These are phyloP conservation scores for Ormyrus labotus DNA, from an alignment of 2,888 invertebrate genomes.

Conservation along the genomic window DNA sequence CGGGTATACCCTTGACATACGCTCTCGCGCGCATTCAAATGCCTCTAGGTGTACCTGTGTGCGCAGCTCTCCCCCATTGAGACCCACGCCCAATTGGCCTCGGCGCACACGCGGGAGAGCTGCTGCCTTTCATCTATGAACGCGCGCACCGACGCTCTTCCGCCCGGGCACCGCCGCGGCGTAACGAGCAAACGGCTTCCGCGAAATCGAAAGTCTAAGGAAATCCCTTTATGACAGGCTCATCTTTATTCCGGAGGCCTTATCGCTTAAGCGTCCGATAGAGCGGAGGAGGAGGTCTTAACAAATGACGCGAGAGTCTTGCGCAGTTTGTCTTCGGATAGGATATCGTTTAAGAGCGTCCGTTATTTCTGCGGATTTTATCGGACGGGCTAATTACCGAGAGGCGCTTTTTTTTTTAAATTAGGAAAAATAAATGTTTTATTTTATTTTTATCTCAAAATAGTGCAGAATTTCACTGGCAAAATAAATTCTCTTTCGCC, in stretches of 20 bases:
- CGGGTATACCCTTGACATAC: slow-evolving; percentile 22
- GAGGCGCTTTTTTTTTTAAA: too few relatives aligned
- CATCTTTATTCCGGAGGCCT: background rate
- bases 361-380: slow-evolving; percentile 10
- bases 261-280: slow-evolving; percentile 22
- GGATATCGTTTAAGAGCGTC: slow-evolving; percentile 12
- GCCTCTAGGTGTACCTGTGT: background rate
- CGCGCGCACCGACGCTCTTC: background rate
- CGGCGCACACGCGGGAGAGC: background rate
- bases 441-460: background rate
- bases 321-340: slow-evolving; percentile 1
- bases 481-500: too few relatives aligned
- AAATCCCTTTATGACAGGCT: too few relatives aligned
- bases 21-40: background rate
- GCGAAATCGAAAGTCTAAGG: background rate
- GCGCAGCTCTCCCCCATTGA: too few relatives aligned
- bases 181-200: too few relatives aligned
- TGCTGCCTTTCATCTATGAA: background rate
- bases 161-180: too few relatives aligned
- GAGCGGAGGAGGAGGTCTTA: background rate
- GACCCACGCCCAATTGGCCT: slow-evolving; percentile 33
- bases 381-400: too few relatives aligned
- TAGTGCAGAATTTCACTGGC: too few relatives aligned
- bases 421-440: too few relatives aligned
- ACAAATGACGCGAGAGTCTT: slow-evolving; percentile 22